Evolutionary conservation across 2,113 vertebrate genomes (phyloP).

Genomic region (Oncorhynchus nerka): DNA sequence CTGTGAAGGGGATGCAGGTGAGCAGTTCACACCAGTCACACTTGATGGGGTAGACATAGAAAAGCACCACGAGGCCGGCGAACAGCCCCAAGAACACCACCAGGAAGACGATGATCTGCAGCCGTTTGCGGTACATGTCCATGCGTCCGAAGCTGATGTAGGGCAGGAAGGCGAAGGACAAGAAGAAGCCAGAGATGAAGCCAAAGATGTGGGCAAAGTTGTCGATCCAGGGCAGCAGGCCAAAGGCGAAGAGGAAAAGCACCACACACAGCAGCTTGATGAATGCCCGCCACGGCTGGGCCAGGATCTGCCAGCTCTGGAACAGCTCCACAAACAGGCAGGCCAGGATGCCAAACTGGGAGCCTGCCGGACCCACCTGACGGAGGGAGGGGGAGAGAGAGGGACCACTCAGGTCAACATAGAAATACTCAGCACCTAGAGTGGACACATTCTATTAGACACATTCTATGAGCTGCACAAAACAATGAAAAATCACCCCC

Average conservation of each 20-base stretch:
- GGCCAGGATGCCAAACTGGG: conserved; percentile 97
- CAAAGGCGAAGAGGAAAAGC: conserved; percentile 95
- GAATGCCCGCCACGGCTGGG: conserved; percentile 92
- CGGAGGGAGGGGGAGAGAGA: conserved; percentile 27
- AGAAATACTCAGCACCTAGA: neutral
- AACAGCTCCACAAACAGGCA: conserved; percentile 98
- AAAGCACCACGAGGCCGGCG: conserved; percentile 91
- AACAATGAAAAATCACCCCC: too few species aligned
- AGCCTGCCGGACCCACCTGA: conserved; percentile 95
- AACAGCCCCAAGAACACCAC: conserved; percentile 92
- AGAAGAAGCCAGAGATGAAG: conserved; percentile 95
- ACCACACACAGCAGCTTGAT: conserved; percentile 93
- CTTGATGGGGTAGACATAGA: conserved; percentile 93
- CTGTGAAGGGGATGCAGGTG: conserved; percentile 98
- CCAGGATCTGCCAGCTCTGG: conserved; percentile 99
- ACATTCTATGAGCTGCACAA: too few species aligned
- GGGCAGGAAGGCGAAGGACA: conserved; percentile 96
- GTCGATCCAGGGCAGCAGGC: conserved; percentile 97
- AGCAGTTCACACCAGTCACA: conserved; percentile 97
- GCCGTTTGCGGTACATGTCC: conserved; percentile 96
- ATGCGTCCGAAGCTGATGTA: conserved; percentile 97
- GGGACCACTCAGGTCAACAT: neutral
- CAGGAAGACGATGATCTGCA: conserved; percentile 94
- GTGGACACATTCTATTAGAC: neutral
- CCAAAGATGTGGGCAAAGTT: conserved; percentile 96